These are phyloP conservation scores for Acanthaster planci DNA, from an alignment of 35 echinoderm and acorn worm genomes.

Conservation along the genomic window DNA sequence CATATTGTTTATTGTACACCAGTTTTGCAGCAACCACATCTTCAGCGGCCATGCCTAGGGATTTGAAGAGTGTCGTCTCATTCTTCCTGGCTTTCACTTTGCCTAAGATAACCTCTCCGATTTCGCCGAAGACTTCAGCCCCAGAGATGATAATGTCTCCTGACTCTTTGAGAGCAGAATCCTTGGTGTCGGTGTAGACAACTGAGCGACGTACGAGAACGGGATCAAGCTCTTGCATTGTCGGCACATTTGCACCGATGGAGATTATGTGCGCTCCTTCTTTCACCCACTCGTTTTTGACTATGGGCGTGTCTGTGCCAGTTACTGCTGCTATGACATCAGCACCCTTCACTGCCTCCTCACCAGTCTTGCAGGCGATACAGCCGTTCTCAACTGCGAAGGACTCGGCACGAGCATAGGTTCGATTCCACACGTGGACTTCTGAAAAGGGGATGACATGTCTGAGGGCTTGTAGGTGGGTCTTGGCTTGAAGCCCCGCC, in stretches of 20 bases:
- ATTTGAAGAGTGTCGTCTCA: conserved; percentile 87
- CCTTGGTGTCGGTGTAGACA: conserved; percentile 68
- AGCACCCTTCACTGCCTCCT: conserved; percentile 81
- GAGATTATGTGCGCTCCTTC: conserved; percentile 89
- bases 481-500: conserved; percentile 58
- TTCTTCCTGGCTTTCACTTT: conserved; percentile 63
- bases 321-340: conserved; percentile 81
- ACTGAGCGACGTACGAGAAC: conserved; percentile 74
- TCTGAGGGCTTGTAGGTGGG: conserved; percentile 56
- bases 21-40: conserved; percentile 63
- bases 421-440: conserved; percentile 88
- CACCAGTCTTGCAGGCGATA: conserved; percentile 60
- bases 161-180: conserved; percentile 66
- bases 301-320: conserved; percentile 56
- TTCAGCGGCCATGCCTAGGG: conserved; percentile 57
- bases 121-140: conserved; percentile 84
- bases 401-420: conserved; percentile 43
- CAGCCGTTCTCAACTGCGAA: conserved; percentile 70
- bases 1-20: conserved; percentile 42
- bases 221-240: conserved; percentile 74
- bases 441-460: conserved; percentile 52
- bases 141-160: conserved; percentile 83
- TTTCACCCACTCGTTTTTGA: conserved; percentile 75
- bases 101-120: conserved; percentile 82
- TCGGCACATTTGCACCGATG: conserved; percentile 70